These are phyloP conservation scores for Mechanitis messenoides DNA, from an alignment of 2,888 invertebrate genomes.

Conservation along the genomic window DNA sequence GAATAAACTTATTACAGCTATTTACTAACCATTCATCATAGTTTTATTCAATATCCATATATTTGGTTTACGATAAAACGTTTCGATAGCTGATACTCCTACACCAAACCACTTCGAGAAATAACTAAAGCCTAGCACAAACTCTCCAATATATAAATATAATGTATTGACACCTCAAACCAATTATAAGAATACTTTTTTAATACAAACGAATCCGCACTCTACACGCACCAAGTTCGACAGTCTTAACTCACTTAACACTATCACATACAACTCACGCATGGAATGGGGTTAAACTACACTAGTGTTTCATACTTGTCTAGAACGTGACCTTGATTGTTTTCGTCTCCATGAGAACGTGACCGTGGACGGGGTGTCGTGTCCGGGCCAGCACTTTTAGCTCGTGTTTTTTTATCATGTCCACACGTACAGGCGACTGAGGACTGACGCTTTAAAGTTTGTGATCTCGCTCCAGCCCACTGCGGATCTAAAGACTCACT, in stretches of 20 bases:
- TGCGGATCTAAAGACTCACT: slow-evolving; percentile 67
- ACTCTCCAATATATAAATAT: slow-evolving; percentile 17
- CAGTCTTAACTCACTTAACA: slow-evolving; percentile 29
- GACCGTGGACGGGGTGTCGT: slow-evolving; percentile 51
- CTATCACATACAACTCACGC: slow-evolving; percentile 40
- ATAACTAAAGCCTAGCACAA: slow-evolving; percentile 28
- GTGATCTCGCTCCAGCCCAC: slow-evolving; percentile 55
- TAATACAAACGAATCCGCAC: slow-evolving; percentile 41
- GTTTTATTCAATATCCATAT: slow-evolving; percentile 35
- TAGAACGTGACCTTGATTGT: slow-evolving; percentile 58
- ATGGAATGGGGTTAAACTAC: slow-evolving; percentile 43
- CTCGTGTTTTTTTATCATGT: slow-evolving; percentile 64
- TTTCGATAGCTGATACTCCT: slow-evolving; percentile 24
- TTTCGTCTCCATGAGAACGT: slow-evolving; percentile 64
- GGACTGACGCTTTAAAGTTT: slow-evolving; percentile 63
- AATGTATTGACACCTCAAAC: slow-evolving; percentile 17
- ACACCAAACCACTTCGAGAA: slow-evolving; percentile 18
- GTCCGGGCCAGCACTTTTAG: slow-evolving; percentile 48
- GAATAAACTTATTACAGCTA: slow-evolving; percentile 37
- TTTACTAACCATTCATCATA: slow-evolving; percentile 32
- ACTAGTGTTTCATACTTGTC: slow-evolving; percentile 74
- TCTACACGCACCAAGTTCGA: slow-evolving; percentile 35
- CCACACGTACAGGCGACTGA: slow-evolving; percentile 70
- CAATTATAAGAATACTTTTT: slow-evolving; percentile 32
- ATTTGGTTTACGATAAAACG: slow-evolving; percentile 49